Base-by-base conservation (phyloP, 2,797 vertebrate species). In the Austrolebias charrua region DNA sequence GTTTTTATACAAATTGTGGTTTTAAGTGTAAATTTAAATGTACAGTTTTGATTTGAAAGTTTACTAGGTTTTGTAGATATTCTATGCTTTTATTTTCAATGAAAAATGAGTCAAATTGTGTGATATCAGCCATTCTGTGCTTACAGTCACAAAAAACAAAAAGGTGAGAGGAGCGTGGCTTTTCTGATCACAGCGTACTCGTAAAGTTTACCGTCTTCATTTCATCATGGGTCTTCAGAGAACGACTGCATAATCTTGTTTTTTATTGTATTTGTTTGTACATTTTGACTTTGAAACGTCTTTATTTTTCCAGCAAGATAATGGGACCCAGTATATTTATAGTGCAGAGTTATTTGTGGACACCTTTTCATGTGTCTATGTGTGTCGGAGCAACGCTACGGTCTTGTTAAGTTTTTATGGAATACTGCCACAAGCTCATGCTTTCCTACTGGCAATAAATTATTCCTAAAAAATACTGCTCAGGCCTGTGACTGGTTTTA, bases 391-490 rank as follows among this genome's bases (percentile, higher is more conserved):
- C 90, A 94, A 94, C 93, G 94, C 94, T 93, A 95, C 89, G 92
- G 95, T 97, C 96, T 96, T 96, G 95, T 98, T 95, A 95, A 96
- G 93, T 97, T 98, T 97, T 98, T 98, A 98, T 95, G 95, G 92
- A 96, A 94, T 97, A 95, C 94, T 98, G 95, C 94, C 96, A 95
- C 95, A 93, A 96, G 95, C 94, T 93, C 94, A 94, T 92, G 94
- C 95, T 98, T 98, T 98, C 96, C 95, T 98, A 99, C 94, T 95
- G 97, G 97, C 95, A 98, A 99, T 99, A 99, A 99, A 99, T 98
- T 98, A 98, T 99, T 98, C 95, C 95, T 96, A 94, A 97, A 96
- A 81, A 98, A 92, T 86, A 76, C 10, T 77, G 63, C 74, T 66
- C 55, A 62, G 74, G 86, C 84, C 79, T 60, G 57, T 13, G 60